Conservation (phyloP, 2,888 invertebrate genomes). For the Leucoptera coffeella region DNA sequence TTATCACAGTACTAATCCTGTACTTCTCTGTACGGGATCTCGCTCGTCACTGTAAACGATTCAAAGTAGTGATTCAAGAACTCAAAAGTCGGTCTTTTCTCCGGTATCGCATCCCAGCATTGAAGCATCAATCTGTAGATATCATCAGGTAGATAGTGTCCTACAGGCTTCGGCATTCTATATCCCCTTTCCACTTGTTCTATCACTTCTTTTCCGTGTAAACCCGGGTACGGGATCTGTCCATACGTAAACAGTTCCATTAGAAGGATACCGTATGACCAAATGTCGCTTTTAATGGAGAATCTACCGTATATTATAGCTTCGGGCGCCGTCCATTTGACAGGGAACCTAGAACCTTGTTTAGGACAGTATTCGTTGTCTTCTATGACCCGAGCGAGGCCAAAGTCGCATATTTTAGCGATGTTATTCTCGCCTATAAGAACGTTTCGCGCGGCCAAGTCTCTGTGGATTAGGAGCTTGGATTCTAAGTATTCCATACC, state of each 20-base stretch:
- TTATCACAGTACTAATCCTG: slow-evolving; percentile 57
- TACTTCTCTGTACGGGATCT: slow-evolving; percentile 91
- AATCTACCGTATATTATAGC: slow-evolving; percentile 92
- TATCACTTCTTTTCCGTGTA: slow-evolving; percentile 95
- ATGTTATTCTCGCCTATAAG: slow-evolving; percentile 86
- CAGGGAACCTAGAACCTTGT: slow-evolving; percentile 94
- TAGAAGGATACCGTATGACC: slow-evolving; percentile 93
- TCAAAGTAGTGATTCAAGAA: slow-evolving; percentile 96
- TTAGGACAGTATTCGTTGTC: slow-evolving; percentile 97
- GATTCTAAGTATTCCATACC: slow-evolving; percentile 94
- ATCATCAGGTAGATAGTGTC: slow-evolving; percentile 85
- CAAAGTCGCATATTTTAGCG: slow-evolving; percentile 92
- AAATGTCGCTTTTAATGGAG: slow-evolving; percentile 98
- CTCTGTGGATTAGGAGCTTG: slow-evolving; percentile 89
- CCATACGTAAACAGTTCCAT: slow-evolving; percentile 96
- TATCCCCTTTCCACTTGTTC: slow-evolving; percentile 95
- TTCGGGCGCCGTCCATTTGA: slow-evolving; percentile 98
- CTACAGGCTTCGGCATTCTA: slow-evolving; percentile 92
- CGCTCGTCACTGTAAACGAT: slow-evolving; percentile 93
- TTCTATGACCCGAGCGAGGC: slow-evolving; percentile 93
- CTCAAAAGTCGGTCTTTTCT: slow-evolving; percentile 95
- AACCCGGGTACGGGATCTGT: slow-evolving; percentile 96
- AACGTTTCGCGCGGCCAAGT: slow-evolving; percentile 92
- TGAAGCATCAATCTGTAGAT: slow-evolving; percentile 93
- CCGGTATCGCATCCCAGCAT: slow-evolving; percentile 93